Percentiles rank a stretch among this genome's conserved stretches.
Conservation (phyloP, 1,140 invertebrate species). For the Latrodectus geometricus region DNA sequence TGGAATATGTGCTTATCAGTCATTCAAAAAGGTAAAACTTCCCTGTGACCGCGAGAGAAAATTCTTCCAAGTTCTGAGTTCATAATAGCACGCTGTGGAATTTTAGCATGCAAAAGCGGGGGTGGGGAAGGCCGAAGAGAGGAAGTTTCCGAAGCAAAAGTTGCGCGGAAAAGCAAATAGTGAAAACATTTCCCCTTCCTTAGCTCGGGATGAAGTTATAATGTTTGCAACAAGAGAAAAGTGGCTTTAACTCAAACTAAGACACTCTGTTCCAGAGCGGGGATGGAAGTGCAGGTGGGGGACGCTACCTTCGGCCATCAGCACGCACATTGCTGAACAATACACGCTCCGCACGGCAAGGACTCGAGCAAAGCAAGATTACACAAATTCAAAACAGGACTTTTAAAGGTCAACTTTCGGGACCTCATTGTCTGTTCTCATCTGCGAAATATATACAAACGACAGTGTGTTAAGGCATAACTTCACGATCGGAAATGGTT, state of each 20-base stretch:
- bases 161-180: neutral
- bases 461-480: too few relatives aligned
- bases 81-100: neutral
- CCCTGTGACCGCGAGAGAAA: neutral
- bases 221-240: neutral
- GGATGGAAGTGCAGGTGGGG: neutral
- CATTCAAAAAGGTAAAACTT: neutral
- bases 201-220: constrained; percentile 38
- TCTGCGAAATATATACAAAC: too few relatives aligned
- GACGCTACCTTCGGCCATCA: neutral
- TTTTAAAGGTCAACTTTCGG: neutral
- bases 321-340: neutral
- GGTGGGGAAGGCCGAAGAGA: neutral
- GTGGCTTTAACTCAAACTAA: neutral
- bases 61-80: constrained; percentile 6
- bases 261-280: neutral
- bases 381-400: neutral
- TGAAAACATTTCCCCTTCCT: constrained; percentile 7
- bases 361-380: neutral
- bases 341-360: neutral
- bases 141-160: neutral
- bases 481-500: too few relatives aligned
- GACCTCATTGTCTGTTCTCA: neutral
- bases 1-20: constrained; percentile 14
- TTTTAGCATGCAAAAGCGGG: constrained; percentile 5